Conservation (phyloP, 1,140 invertebrate genomes). For the Sesamia nonagrioides region DNA sequence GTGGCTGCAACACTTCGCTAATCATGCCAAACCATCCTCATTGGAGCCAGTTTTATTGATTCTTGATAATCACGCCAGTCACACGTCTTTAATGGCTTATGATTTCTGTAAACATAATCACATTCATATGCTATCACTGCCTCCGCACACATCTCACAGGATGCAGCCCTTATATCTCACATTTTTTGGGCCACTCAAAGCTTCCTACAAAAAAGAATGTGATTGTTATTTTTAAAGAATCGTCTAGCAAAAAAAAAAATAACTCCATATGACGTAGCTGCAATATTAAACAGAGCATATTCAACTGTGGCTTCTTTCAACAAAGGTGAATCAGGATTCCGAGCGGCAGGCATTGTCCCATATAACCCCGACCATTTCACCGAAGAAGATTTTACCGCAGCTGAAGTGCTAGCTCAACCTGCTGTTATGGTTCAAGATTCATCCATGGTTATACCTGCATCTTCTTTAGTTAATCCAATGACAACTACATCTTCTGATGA, state of each 20-base stretch:
- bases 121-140: constrained; percentile 39
- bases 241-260: constrained; percentile 54
- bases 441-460: background rate
- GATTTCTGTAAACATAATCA: constrained; percentile 64
- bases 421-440: constrained; percentile 50
- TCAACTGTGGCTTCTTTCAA: constrained; percentile 46
- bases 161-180: constrained; percentile 85
- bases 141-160: constrained; percentile 60
- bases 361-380: constrained; percentile 55
- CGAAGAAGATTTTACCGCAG: constrained; percentile 56
- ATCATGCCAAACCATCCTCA: constrained; percentile 9
- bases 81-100: constrained; percentile 64
- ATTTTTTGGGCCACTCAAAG: constrained; percentile 82
- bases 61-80: constrained; percentile 54
- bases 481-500: constrained; percentile 46
- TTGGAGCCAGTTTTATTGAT: constrained; percentile 24
- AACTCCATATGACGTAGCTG: constrained; percentile 52
- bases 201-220: constrained; percentile 65
- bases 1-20: constrained; percentile 67
- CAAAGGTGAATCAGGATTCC: constrained; percentile 55
- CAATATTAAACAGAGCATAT: constrained; percentile 57
- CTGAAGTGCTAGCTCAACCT: constrained; percentile 49
- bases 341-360: constrained; percentile 52
- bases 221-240: constrained; percentile 59
- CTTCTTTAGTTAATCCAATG: constrained; percentile 29